Base-by-base conservation (phyloP, 2,797 vertebrate genomes). In the Rhyacichthys aspro region DNA sequence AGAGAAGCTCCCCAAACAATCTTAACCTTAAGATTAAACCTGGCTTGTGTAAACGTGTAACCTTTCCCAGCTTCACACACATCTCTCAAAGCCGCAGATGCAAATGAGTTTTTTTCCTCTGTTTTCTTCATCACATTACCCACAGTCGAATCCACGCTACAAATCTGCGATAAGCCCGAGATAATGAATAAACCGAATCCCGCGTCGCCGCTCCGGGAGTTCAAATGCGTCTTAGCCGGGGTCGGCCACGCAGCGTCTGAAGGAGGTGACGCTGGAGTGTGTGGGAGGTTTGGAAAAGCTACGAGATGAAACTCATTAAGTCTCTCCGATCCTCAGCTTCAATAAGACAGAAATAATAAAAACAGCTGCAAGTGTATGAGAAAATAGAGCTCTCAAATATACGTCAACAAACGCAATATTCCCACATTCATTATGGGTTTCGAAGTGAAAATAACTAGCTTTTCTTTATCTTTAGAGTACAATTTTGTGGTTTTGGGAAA, bases 251-350 rank as follows among this genome's bases (percentile, higher is more conserved):
- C 61, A 55, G 50, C 70, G 49, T 69, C 59, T 54, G 55, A 54
- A 63, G 59, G 61, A 74, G 78, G 38, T 60, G 63, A 78, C 71
- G 77, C 79, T 74, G 64, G 70, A 76, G 41, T 72, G 78, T 48
- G 83, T 77, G 59, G 80, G 85, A 67, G 78, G 61, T 56, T 71
- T 62, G 46, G 45, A 76, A 73, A 73, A 62, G 55, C 71, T 59
- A 44, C 0, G 45, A 86, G 84, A 85, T 85, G 70, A 87, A 89
- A 88, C 78, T 88, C 84, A 90, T 89, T 87, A 84, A 83, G 69
- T 82, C 68, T 79, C n/a, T 85, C 76, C 74, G 67, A 55, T 85
- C 65, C 82, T 75, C 74, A 14, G 54, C 63, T 81, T 84, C 75
- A 89, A 89, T 86, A 89, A 86, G 69, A 74, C 58, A 44, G 59